Evolutionary conservation across 2,888 invertebrate genomes (phyloP), one percentile per base, ranked within the genome.

Genomic region (Trypoxylon attenuatum): DNA sequence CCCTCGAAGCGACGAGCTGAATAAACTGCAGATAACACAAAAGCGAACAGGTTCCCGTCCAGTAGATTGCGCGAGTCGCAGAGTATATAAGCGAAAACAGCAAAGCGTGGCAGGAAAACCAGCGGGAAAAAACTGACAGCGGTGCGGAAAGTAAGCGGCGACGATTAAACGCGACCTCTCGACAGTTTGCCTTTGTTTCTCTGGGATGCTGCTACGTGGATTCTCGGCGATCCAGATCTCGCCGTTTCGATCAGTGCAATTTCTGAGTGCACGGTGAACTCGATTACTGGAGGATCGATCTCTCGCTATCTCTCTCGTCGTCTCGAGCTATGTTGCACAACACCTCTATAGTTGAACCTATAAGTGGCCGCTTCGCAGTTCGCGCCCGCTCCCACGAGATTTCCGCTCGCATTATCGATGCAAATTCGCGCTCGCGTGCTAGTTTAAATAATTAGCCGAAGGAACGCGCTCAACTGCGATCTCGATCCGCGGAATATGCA

Each of bases 251-350:
- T 70, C 50, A 69, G 55, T 56, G 67, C 68, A 77, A 81, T 79
- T 76, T 77, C 74, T 71, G 65, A 74, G 69, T 49, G 68, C 73
- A 55, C 60, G n/a, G n/a, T 63, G 73, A 61, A 73, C 66, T 69
- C 71, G 69, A 78, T 81, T 77, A 77, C 73, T 10, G 67, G 60
- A 55, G 54, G 71, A 63, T 58, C 71, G 69, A 65, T 33, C n/a
- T 13, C 33, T 2, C 10, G 33, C 33, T 10, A 4, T 10, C 5
- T 33, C 8, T 4, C 33, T 10, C 6, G 3, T 33, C 10, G 13
- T 13, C 33, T 13, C 33, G 13, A 33, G 33, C 33, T 10, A 4
- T 10, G 10, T 33, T 10, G 8, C 33, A 13, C 6, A 6, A 13
- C 10, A 33, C 10, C 33, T 13, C 33, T 33, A 33, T 13, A 33